Evolutionary conservation across 2,888 invertebrate species (phyloP).

Genomic region (Pseudococcus longispinus): DNA sequence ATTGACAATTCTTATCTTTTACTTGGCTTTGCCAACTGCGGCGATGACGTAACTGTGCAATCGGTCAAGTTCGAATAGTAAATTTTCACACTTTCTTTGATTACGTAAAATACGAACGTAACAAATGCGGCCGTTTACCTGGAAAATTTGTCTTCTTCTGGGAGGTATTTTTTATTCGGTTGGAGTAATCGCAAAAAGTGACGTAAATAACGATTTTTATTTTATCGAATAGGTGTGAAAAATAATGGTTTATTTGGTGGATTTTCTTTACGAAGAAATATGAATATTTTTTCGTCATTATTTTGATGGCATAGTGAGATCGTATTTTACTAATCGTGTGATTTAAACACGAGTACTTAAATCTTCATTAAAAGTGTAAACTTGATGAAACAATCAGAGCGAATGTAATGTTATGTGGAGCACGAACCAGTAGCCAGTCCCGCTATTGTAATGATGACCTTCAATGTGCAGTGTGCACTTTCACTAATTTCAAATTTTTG

Average conservation of each 20-base stretch:
- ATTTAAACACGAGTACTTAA: background rate
- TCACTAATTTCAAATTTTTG: background rate
- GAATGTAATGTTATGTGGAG: constrained; percentile 2
- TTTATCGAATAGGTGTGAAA: background rate
- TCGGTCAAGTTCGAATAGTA: background rate
- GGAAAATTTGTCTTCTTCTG: background rate
- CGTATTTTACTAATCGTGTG: background rate
- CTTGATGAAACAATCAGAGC: constrained; percentile 16
- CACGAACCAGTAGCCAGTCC: background rate
- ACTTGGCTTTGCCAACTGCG: background rate
- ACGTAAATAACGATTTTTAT: background rate
- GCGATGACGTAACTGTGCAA: background rate
- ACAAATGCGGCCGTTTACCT: background rate
- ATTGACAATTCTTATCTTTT: background rate
- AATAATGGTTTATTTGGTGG: too few species aligned
- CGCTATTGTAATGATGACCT: background rate
- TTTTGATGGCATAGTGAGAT: background rate
- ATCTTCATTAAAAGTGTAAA: background rate
- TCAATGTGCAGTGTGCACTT: background rate
- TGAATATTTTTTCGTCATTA: background rate
- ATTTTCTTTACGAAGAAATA: background rate
- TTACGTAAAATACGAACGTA: background rate
- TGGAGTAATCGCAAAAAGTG: background rate
- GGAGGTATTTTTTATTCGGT: background rate
- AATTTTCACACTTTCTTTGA: background rate